phyloP scores from a whole-genome alignment of 2,113 vertebrate genomes.

The Peromyscus californicus region DNA sequence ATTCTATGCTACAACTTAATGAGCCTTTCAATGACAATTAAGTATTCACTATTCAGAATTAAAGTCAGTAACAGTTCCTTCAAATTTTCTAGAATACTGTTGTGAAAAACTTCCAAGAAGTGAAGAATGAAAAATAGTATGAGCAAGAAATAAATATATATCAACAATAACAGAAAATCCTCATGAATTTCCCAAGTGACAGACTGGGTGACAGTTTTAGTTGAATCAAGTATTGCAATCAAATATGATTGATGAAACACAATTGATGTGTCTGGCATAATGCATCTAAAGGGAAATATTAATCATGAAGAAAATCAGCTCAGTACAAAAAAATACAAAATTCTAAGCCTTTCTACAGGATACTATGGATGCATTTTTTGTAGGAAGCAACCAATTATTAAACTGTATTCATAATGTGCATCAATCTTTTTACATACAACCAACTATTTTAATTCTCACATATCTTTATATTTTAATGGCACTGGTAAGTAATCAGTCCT shows the following conservation, averaged over 20 bases:
- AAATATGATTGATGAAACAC: conserved; percentile 36
- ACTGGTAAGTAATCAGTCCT: neutral
- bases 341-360: neutral
- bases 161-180: conserved; percentile 40
- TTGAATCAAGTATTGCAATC: conserved; percentile 16
- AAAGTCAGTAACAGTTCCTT: neutral
- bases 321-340: conserved; percentile 24
- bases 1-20: neutral
- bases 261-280: neutral
- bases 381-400: neutral
- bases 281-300: conserved; percentile 44
- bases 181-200: conserved; percentile 52
- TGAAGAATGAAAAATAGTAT: neutral
- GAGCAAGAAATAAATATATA: neutral
- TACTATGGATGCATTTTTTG: neutral
- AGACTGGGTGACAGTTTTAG: conserved; percentile 52
- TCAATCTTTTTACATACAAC: neutral
- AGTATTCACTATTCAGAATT: neutral
- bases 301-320: conserved; percentile 22
- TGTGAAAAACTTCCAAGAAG: neutral
- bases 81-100: neutral
- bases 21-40: neutral
- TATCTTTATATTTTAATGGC: neutral
- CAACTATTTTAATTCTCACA: neutral
- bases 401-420: neutral